phyloP scores from a whole-genome alignment of 2,113 vertebrate species.

The Sardina pilchardus region DNA sequence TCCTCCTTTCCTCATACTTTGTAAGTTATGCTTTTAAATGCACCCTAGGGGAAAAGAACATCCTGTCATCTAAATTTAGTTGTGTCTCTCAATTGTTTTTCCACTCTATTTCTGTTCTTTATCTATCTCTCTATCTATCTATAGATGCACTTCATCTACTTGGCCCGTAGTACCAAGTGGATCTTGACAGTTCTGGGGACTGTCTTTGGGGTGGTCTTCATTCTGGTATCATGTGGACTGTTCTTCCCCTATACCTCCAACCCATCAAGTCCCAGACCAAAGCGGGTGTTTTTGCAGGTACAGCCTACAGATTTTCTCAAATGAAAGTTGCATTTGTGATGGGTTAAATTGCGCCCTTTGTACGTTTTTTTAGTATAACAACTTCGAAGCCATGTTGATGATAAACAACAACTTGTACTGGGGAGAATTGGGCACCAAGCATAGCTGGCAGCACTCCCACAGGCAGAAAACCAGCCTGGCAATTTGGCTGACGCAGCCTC shows the following conservation, averaged over 20 bases:
- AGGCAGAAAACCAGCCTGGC: too few species aligned
- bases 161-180: constrained; percentile 82
- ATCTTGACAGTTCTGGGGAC: constrained; percentile 77
- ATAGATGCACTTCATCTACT: constrained; percentile 93
- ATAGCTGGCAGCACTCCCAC: too few species aligned
- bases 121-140: neutral
- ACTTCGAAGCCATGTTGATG: too few species aligned
- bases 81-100: neutral
- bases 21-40: constrained; percentile 70
- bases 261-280: constrained; percentile 82
- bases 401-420: too few species aligned
- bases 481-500: too few species aligned
- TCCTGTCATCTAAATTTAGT: neutral
- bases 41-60: neutral
- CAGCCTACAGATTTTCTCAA: constrained; percentile 24
- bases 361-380: too few species aligned
- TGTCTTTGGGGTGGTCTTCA: constrained; percentile 75
- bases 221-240: constrained; percentile 84
- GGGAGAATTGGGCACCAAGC: too few species aligned
- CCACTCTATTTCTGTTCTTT: neutral
- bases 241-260: constrained; percentile 89
- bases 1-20: constrained; percentile 90
- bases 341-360: too few species aligned
- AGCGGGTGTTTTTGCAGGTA: constrained; percentile 93
- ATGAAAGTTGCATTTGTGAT: neutral